These are phyloP conservation scores for Drosophila anomalipes DNA, from an alignment of 2,888 invertebrate genomes.

Conservation along the genomic window DNA sequence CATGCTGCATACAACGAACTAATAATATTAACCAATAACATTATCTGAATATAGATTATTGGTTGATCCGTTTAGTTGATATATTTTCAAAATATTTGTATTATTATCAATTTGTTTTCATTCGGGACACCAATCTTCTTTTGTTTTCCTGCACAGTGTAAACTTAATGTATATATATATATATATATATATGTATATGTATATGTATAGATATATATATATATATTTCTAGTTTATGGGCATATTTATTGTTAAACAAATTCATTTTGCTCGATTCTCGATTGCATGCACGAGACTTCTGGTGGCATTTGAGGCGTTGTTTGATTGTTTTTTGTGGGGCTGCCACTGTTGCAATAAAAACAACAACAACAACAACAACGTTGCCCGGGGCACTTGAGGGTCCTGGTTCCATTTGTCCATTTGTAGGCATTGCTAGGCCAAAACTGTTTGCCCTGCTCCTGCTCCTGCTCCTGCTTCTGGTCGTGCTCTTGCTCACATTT, in stretches of 20 bases:
- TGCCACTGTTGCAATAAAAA: conserved; percentile 22
- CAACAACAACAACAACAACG: conserved; percentile 34
- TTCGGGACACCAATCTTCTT: not conserved
- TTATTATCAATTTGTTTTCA: not conserved
- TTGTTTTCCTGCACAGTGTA: conserved; percentile 32
- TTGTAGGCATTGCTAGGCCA: conserved; percentile 62
- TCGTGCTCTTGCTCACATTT: not conserved
- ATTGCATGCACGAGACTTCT: conserved; percentile 62
- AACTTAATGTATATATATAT: not conserved
- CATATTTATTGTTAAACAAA: conserved; percentile 74
- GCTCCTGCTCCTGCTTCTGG: conserved; percentile 2
- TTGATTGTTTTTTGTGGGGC: conserved; percentile 72
- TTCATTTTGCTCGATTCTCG: conserved; percentile 53
- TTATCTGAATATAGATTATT: not conserved
- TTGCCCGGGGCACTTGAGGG: conserved; percentile 74
- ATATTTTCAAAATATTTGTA: not conserved
- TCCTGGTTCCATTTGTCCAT: conserved; percentile 56
- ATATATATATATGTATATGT: not conserved
- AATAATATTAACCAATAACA: not conserved
- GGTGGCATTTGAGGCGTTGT: conserved; percentile 56
- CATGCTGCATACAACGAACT: conserved; percentile 4
- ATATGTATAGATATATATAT: not conserved
- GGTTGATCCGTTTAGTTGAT: not conserved
- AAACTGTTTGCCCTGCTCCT: conserved; percentile 35
- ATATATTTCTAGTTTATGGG: conserved; percentile 3